phyloP scores from a whole-genome alignment of 2,797 vertebrate genomes.

The Microcaecilia unicolor region DNA sequence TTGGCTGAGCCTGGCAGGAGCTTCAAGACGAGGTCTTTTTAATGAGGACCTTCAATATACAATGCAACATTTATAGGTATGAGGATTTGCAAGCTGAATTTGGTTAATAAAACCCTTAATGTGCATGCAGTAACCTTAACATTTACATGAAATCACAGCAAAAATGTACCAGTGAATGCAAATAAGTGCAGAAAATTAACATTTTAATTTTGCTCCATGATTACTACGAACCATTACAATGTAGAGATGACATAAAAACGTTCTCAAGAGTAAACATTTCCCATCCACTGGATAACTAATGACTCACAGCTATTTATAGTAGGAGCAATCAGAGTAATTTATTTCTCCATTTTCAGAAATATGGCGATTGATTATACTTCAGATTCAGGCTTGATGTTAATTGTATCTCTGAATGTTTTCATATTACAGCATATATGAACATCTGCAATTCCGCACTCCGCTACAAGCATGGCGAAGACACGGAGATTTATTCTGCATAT shows the following conservation, averaged over 20 bases:
- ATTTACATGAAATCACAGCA: slow-evolving; percentile 60
- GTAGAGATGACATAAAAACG: slow-evolving; percentile 44
- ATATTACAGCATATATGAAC: slow-evolving; percentile 3
- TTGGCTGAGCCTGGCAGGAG: too few relatives aligned
- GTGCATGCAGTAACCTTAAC: slow-evolving; percentile 39
- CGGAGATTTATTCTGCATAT: slow-evolving; percentile 17
- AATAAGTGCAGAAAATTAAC: slow-evolving; percentile 56
- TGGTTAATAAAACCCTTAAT: slow-evolving; percentile 33
- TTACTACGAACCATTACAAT: slow-evolving; percentile 48
- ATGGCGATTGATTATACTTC: slow-evolving; percentile 39
- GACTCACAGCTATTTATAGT: slow-evolving; percentile 47
- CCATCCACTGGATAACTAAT: slow-evolving; percentile 34
- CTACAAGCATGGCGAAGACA: slow-evolving; percentile 1
- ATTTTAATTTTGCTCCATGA: slow-evolving; percentile 55
- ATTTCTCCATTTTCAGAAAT: slow-evolving; percentile 28
- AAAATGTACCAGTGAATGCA: slow-evolving; percentile 50
- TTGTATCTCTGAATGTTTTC: slow-evolving; percentile 27
- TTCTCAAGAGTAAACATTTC: slow-evolving; percentile 39
- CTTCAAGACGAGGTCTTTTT: too few relatives aligned
- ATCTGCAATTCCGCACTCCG: slow-evolving; percentile 7
- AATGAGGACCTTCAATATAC: too few relatives aligned
- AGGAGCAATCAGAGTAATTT: slow-evolving; percentile 29
- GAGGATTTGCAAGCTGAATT: slow-evolving; percentile 34
- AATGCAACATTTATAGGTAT: slow-evolving; percentile 10
- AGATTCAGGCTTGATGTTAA: slow-evolving; percentile 25